A percentile compares a stretch with the other conserved stretches of the same genome.
Conservation (phyloP, 2,797 vertebrate genomes). For the Oryzias sinensis region DNA sequence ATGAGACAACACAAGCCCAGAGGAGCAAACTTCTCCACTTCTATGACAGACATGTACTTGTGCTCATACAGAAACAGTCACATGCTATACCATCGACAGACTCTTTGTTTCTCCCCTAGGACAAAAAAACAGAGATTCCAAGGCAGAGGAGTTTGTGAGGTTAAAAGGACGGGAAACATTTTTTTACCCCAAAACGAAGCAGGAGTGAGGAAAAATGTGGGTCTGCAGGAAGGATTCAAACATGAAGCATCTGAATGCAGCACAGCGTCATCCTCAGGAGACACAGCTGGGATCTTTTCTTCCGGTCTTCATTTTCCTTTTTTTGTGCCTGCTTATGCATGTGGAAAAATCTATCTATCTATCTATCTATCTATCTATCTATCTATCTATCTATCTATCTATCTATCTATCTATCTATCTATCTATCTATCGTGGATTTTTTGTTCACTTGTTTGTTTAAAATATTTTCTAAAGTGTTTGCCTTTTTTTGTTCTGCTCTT, state of each 20-base stretch:
- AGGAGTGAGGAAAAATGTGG: conserved; percentile 2
- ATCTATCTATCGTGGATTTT: neutral
- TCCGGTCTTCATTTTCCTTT: conserved; percentile 20
- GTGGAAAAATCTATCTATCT: neutral
- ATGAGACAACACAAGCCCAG: conserved; percentile 34
- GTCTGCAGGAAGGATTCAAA: conserved; percentile 37
- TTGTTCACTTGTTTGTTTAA: too few relatives aligned
- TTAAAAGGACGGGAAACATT: neutral
- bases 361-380: conserved; percentile 8
- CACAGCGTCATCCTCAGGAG: conserved; percentile 54
- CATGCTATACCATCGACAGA: neutral
- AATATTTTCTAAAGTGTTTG: too few relatives aligned
- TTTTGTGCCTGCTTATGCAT: conserved; percentile 42
- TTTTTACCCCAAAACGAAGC: conserved; percentile 1
- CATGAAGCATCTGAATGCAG: conserved; percentile 53
- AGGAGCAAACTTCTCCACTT: conserved; percentile 22
- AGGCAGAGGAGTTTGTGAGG: conserved; percentile 13
- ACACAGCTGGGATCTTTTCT: conserved; percentile 53
- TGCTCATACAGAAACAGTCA: conserved; percentile 3
- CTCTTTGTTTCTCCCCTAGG: conserved; percentile 20
- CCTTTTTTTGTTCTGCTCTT: too few relatives aligned
- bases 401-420: conserved; percentile 3
- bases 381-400: conserved; percentile 4
- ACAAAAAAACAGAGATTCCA: conserved; percentile 19
- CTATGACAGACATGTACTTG: conserved; percentile 27